Percentiles rank a stretch among this genome's conserved stretches.
phyloP scores from a whole-genome alignment of 1,140 invertebrate genomes.

The Monochamus saltuarius region DNA sequence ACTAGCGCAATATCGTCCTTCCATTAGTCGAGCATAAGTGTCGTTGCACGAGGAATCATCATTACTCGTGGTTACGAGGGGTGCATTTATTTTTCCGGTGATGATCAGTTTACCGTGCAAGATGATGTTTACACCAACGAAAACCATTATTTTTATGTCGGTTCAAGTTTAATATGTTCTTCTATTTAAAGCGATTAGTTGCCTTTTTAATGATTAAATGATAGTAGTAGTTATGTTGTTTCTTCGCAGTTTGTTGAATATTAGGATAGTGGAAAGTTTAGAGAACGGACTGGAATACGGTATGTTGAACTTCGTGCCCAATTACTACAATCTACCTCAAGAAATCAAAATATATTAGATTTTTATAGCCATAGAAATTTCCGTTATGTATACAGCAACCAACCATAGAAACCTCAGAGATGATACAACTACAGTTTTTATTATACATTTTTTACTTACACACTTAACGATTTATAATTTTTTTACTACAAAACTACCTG shows the following conservation, averaged over 20 bases:
- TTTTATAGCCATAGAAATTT: slow-evolving; percentile 47
- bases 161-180: too few relatives aligned
- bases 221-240: too few relatives aligned
- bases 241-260: background rate
- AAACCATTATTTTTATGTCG: too few relatives aligned
- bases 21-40: slow-evolving; percentile 29
- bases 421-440: too few relatives aligned
- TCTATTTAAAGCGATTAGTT: too few relatives aligned
- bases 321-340: slow-evolving; percentile 49
- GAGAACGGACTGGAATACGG: slow-evolving; percentile 43
- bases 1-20: slow-evolving; percentile 40
- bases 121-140: too few relatives aligned
- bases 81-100: too few relatives aligned
- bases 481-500: slow-evolving; percentile 28
- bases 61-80: too few relatives aligned
- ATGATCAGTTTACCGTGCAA: too few relatives aligned
- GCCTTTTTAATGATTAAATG: too few relatives aligned
- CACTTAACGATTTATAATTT: slow-evolving; percentile 11
- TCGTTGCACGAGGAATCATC: slow-evolving; percentile 5
- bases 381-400: slow-evolving; percentile 46
- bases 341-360: slow-evolving; percentile 50
- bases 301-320: slow-evolving; percentile 47
- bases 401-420: slow-evolving; percentile 42
- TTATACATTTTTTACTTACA: slow-evolving; percentile 22
- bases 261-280: slow-evolving; percentile 44